Evolutionary conservation across 2,888 invertebrate genomes (phyloP), one percentile per base, ranked within the genome.

Genomic region (Caenorhabditis virilis): DNA sequence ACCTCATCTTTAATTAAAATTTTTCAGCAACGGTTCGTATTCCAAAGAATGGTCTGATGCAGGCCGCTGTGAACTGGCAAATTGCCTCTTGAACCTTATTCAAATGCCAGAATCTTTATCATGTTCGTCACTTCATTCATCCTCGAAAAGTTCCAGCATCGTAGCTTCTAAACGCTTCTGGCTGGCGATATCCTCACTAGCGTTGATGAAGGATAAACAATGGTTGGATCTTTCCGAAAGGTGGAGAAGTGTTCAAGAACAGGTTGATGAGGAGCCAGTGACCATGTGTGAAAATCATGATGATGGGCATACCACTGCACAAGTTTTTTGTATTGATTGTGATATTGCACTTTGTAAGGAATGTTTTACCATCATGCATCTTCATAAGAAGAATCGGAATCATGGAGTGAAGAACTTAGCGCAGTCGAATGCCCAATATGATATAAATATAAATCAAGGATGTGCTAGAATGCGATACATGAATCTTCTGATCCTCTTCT

Each of bases 391-490:
- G 78, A 92, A 92, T 1, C 88, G 92, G 57, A 74, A 60, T 49
- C 69, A 69, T 43, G 53, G 54, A 36, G 59, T 69, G 15, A 54
- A 63, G 20, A 53, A 46, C 18, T 42, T 69, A 22, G 51, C 42
- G 13, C 56, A 56, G 35, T 35, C 57, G 0, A 61, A 35, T 16
- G 45, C 70, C 4, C 63, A 71, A 25, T 77, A 77, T 4, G 90
- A 92, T 67, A 92, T 97, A 5, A 95, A 97, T 85, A 88, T 95
- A n/a, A 95, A 97, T 85, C 95, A 94, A 85, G 87, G 88, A 4
- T 95, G 95, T 84, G 95, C 95, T 0, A 88, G 97, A 35, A 93
- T 93, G 1, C 95, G 95, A 85, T 86, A 97, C 5, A 94, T 93
- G 85, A 95, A 95, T 94, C 87, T 97, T 6, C 86, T 95, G 72